These are phyloP conservation scores for Drosophila rubida DNA, from an alignment of 2,888 invertebrate species.

Conservation along the genomic window DNA sequence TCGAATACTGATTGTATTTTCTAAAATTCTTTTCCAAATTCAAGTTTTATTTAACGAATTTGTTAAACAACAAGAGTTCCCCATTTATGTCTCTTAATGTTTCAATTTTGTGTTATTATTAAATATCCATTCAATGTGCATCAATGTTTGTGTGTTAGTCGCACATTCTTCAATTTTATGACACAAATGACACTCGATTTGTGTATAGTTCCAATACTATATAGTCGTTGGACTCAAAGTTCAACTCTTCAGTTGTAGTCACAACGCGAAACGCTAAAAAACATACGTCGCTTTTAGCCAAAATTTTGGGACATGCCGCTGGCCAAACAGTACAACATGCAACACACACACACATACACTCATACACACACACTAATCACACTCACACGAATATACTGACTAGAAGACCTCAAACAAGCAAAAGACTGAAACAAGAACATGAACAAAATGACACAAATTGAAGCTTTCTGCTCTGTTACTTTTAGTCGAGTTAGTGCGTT, in stretches of 20 bases:
- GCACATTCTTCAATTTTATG: conserved; percentile 41
- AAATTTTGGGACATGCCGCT: conserved; percentile 44
- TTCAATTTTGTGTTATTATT: conserved; percentile 18
- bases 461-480: conserved; percentile 71
- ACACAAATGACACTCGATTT: conserved; percentile 30
- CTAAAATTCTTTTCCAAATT: conserved; percentile 21
- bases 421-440: conserved; percentile 30
- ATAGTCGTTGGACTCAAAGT: conserved; percentile 12
- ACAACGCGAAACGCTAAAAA: conserved; percentile 30
- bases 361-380: conserved; percentile 21
- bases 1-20: conserved; percentile 34
- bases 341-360: conserved; percentile 26
- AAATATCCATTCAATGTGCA: conserved; percentile 38
- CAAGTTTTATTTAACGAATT: conserved; percentile 2
- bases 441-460: conserved; percentile 28
- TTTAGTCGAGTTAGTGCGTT: conserved; percentile 73
- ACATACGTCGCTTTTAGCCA: conserved; percentile 54
- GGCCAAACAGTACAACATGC: conserved; percentile 24
- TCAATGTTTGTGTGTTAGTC: conserved; percentile 57
- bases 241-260: conserved; percentile 31
- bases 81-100: conserved; percentile 28
- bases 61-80: conserved; percentile 10
- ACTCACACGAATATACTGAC: conserved; percentile 24
- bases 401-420: conserved; percentile 29
- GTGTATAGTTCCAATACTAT: conserved; percentile 15